A percentile compares a stretch with the other conserved stretches of the same genome.
Conservation (phyloP, 2,113 vertebrate species). For the Hemibagrus wyckioides region DNA sequence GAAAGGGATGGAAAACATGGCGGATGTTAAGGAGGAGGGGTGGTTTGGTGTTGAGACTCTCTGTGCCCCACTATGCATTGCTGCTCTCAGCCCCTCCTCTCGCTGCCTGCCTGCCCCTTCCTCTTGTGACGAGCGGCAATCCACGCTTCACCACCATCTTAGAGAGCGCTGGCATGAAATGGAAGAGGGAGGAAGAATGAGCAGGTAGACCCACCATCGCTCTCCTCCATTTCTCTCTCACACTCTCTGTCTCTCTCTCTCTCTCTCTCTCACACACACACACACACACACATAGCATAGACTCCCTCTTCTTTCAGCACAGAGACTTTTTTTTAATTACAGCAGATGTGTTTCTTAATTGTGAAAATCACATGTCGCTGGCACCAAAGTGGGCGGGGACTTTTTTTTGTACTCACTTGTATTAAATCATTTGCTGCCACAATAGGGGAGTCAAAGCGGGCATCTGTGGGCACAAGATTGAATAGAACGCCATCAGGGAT, state of each 20-base stretch:
- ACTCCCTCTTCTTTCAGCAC: slow-evolving; percentile 21
- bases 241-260: slow-evolving; percentile 44
- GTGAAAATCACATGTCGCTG: slow-evolving; percentile 63
- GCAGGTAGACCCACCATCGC: slow-evolving; percentile 70
- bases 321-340: slow-evolving; percentile 64
- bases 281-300: slow-evolving; percentile 23
- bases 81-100: slow-evolving; percentile 61
- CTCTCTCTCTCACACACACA: slow-evolving; percentile 40
- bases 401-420: slow-evolving; percentile 60
- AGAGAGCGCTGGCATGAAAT: slow-evolving; percentile 75
- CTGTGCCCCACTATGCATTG: slow-evolving; percentile 55
- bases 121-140: slow-evolving; percentile 67
- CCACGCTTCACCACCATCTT: slow-evolving; percentile 79
- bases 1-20: slow-evolving; percentile 61
- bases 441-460: slow-evolving; percentile 65
- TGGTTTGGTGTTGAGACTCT: slow-evolving; percentile 68
- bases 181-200: slow-evolving; percentile 66
- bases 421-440: slow-evolving; percentile 72
- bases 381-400: slow-evolving; percentile 65
- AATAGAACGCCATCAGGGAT: slow-evolving; percentile 63
- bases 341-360: slow-evolving; percentile 71
- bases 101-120: slow-evolving; percentile 70
- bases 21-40: slow-evolving; percentile 67
- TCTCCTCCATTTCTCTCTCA: slow-evolving; percentile 45
- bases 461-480: slow-evolving; percentile 71